Percentiles rank a stretch among this genome's conserved stretches.
Evolutionary conservation across 2,113 vertebrate genomes (phyloP).

Genomic region (Phoenicopterus ruber): DNA sequence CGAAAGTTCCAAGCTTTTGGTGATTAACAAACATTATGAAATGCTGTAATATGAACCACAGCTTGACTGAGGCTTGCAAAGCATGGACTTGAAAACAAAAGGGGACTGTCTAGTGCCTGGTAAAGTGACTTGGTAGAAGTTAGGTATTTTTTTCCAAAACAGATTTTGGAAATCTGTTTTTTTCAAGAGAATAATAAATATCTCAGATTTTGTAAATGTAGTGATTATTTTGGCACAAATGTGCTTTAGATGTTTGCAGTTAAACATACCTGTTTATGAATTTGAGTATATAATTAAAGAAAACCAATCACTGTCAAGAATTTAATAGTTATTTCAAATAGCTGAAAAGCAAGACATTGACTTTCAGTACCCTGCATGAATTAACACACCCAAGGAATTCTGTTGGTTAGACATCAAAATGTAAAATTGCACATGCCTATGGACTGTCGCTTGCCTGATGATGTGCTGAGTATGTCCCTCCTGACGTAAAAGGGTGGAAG

Average conservation of each 20-base stretch:
- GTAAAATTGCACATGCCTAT: background rate
- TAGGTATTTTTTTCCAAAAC: background rate
- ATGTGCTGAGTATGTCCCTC: background rate
- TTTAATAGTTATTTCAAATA: background rate
- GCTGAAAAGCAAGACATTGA: background rate
- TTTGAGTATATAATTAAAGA: background rate
- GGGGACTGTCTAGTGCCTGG: background rate
- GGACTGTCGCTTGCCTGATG: background rate
- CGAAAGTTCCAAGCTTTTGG: slow-evolving; percentile 5
- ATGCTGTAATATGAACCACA: background rate
- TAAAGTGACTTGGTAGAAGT: background rate
- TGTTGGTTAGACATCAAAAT: background rate
- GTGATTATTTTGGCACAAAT: background rate
- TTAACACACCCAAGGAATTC: background rate
- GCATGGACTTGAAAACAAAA: slow-evolving; percentile 9
- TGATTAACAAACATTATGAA: background rate
- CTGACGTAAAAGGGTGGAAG: background rate
- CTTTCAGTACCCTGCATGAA: background rate
- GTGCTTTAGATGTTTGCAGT: background rate
- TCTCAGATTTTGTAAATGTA: background rate
- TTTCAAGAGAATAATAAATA: background rate
- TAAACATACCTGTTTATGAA: background rate
- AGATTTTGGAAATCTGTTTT: background rate
- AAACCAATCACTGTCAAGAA: background rate
- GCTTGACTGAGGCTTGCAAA: background rate